These are phyloP conservation scores for Phenganax marumi DNA, from an alignment of 92 coral and sea anemone species.

Conservation along the genomic window DNA sequence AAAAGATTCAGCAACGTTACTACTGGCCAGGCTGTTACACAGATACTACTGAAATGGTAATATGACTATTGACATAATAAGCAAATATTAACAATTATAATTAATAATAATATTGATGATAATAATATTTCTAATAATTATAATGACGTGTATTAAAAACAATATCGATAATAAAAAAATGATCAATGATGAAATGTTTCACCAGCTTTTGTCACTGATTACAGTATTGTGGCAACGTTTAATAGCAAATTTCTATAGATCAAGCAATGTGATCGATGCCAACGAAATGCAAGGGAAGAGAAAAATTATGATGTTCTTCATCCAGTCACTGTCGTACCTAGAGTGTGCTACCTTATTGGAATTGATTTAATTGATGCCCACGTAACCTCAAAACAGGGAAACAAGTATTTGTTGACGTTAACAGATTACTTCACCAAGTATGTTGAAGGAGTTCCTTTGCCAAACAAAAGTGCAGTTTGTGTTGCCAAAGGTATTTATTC, in stretches of 20 bases:
- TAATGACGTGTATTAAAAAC: too few relatives aligned
- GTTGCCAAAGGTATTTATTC: slow-evolving; percentile 45
- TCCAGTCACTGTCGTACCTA: slow-evolving; percentile 40
- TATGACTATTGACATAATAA: too few relatives aligned
- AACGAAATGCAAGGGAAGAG: slow-evolving; percentile 38
- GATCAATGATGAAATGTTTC: too few relatives aligned
- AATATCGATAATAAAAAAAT: too few relatives aligned
- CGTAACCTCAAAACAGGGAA: slow-evolving; percentile 1
- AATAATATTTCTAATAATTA: too few relatives aligned
- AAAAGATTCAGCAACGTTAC: slow-evolving; percentile 34
- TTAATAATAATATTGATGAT: too few relatives aligned
- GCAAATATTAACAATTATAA: too few relatives aligned
- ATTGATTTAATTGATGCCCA: slow-evolving; percentile 48
- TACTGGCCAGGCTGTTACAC: slow-evolving; percentile 57
- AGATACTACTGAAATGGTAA: slow-evolving; percentile 48
- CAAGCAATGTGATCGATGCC: slow-evolving; percentile 51
- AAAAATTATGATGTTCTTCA: slow-evolving; percentile 42
- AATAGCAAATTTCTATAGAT: neutral
- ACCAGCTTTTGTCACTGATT: too few relatives aligned
- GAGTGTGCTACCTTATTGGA: slow-evolving; percentile 53
- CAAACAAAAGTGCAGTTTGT: slow-evolving; percentile 32
- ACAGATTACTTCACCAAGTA: slow-evolving; percentile 65
- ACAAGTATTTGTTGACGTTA: slow-evolving; percentile 53
- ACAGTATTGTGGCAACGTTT: too few relatives aligned
- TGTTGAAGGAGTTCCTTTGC: slow-evolving; percentile 44